Evolutionary conservation across 1,140 invertebrate species (phyloP).

Genomic region (Papilio polyxenes): DNA sequence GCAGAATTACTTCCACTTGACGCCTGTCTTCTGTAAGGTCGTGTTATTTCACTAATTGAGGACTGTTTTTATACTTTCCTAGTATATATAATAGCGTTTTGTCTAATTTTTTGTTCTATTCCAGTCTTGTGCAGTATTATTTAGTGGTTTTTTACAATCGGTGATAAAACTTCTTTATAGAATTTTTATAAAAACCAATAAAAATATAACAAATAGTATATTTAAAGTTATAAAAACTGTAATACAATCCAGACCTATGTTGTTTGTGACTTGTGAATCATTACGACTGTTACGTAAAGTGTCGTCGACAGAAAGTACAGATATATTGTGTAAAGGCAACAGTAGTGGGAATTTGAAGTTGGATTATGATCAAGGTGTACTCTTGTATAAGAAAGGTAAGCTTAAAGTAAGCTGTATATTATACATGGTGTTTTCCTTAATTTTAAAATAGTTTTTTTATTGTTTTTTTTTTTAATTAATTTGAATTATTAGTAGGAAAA

Average conservation of each 20-base stretch:
- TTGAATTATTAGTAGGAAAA: too few relatives aligned
- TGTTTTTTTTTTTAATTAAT: too few relatives aligned
- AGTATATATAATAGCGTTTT: too few relatives aligned
- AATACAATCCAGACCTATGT: conserved; percentile 54
- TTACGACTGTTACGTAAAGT: conserved; percentile 47
- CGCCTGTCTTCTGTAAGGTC: too few relatives aligned
- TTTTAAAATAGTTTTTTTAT: too few relatives aligned
- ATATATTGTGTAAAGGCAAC: conserved; percentile 46
- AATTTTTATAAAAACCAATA: neutral
- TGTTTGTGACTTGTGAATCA: conserved; percentile 47
- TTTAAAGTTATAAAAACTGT: conserved; percentile 51
- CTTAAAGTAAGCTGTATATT: too few relatives aligned
- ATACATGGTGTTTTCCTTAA: too few relatives aligned
- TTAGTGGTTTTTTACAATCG: conserved; percentile 62
- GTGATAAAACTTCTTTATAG: conserved; percentile 46
- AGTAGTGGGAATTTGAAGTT: conserved; percentile 58
- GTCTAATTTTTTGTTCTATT: conserved; percentile 44
- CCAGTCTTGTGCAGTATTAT: conserved; percentile 61
- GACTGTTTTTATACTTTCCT: too few relatives aligned
- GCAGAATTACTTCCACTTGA: too few relatives aligned
- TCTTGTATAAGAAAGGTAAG: conserved; percentile 66
- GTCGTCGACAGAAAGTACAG: conserved; percentile 34
- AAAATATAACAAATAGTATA: conserved; percentile 14
- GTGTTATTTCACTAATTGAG: too few relatives aligned
- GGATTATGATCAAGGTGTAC: conserved; percentile 69